Evolutionary conservation across 2,888 invertebrate genomes (phyloP), one percentile per base, ranked within the genome.

Genomic region (Ectobius pallidus): DNA sequence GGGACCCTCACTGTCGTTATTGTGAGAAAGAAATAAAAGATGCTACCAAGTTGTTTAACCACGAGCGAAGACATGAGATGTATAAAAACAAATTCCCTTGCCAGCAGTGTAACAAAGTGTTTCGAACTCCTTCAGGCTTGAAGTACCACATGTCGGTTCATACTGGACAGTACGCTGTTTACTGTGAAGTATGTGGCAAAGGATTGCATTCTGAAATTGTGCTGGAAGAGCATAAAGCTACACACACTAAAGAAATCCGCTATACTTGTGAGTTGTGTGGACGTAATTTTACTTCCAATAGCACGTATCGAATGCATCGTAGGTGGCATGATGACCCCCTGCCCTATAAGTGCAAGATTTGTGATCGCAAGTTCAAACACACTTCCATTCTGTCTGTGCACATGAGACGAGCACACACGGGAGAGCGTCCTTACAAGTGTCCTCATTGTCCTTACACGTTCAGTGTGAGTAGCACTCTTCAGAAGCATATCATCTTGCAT

Each of bases 371-470:
- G 32, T 77, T 78, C 70, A 74, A 75, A 18, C 78, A 78, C 52
- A 75, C 77, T 1, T 78, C 78, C 2, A 55, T 77, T 16, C 74
- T 78, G 9, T 72, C 77, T 14, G 74, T 76, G 7, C 85, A 85
- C 77, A 82, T 82, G 72, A 62, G 76, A 72, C 83, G 84, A 82
- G 80, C 82, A 16, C 85, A 85, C 77, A 82, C 83, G 0, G 84
- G 85, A 0, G 82, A 83, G 72, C 81, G 82, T 71, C 83, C 83
- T 0, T 85, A 85, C 78, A 81, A 82, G 72, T 85, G 85, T 75
- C 81, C 81, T 16, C 81, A 81, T 77, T 85, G 85, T 75, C 75
- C 81, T 9, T 84, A 84, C 75, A 79, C 83, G 1, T 83, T 83
- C 76, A 84, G 84, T 65, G 79, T 81, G 77, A 82, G 84, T 20